These are phyloP conservation scores for Dicycla oo DNA, from an alignment of 2,888 invertebrate species.

Conservation along the genomic window DNA sequence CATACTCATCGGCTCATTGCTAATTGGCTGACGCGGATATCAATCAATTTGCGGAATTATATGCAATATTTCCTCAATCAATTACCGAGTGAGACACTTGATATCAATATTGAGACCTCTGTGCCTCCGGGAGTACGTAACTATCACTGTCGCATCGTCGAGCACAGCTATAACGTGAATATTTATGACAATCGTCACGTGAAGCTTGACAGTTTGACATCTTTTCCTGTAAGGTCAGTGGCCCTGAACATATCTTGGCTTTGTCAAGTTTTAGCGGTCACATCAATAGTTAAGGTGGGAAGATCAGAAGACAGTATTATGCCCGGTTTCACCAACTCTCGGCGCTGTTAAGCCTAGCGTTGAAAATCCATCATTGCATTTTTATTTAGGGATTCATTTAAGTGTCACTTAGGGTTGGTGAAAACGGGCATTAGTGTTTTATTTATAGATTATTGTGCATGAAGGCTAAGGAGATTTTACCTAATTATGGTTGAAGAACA, in stretches of 20 bases:
- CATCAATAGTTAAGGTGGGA: not conserved
- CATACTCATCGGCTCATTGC: not conserved
- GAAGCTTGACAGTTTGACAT: conserved; percentile 13
- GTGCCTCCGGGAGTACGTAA: not conserved
- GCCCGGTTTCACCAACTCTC: too few relatives aligned
- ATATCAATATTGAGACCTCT: conserved; percentile 21
- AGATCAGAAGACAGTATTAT: not conserved
- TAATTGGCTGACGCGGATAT: conserved; percentile 30
- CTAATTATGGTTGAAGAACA: too few relatives aligned
- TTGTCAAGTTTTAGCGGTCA: conserved; percentile 3
- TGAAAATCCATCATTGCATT: too few relatives aligned
- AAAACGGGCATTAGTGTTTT: too few relatives aligned
- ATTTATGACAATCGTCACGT: conserved; percentile 41
- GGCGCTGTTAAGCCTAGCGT: too few relatives aligned
- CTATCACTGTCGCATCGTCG: not conserved
- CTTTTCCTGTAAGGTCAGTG: not conserved
- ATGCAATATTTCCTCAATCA: conserved; percentile 39
- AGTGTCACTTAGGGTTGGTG: too few relatives aligned
- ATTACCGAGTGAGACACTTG: conserved; percentile 26
- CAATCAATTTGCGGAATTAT: conserved; percentile 27
- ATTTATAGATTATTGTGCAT: not conserved
- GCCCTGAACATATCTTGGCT: conserved; percentile 8
- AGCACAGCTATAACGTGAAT: conserved; percentile 8
- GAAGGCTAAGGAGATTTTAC: not conserved
- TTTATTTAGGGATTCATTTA: too few relatives aligned